These are phyloP conservation scores for Pseudotriccus pelzelni DNA, from an alignment of 2,797 vertebrate genomes.

Conservation along the genomic window DNA sequence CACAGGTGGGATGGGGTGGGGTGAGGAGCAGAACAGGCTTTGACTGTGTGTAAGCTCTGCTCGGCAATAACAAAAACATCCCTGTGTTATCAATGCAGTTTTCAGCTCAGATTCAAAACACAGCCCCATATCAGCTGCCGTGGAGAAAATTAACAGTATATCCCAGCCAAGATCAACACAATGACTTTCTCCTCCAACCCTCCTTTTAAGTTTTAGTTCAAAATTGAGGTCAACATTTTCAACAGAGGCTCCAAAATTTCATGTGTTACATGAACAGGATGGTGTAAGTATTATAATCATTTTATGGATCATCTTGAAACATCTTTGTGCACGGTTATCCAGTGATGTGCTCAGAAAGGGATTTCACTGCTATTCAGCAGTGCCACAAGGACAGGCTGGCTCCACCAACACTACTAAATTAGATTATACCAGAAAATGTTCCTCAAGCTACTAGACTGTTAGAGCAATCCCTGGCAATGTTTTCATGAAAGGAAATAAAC, in stretches of 20 bases:
- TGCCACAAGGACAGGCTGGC: background rate
- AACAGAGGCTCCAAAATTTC: background rate
- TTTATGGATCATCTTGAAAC: background rate
- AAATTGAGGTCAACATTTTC: background rate
- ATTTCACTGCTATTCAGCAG: background rate
- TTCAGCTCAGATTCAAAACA: background rate
- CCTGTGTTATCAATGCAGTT: background rate
- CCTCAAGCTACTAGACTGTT: background rate
- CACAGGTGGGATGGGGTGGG: accelerated
- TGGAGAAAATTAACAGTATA: background rate
- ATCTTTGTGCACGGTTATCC: background rate
- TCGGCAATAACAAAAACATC: background rate
- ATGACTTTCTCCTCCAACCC: background rate
- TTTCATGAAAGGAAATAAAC: background rate
- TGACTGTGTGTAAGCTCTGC: background rate
- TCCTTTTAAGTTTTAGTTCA: background rate
- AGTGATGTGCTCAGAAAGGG: background rate
- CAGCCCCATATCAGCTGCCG: accelerated
- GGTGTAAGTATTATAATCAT: background rate
- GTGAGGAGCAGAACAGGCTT: background rate
- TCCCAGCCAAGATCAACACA: background rate
- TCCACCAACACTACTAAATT: background rate
- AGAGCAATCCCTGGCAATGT: background rate
- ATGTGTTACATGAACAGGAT: background rate
- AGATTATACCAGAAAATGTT: background rate